Conservation (phyloP, 2,797 vertebrate species). For the Eutrigla gurnardus region DNA sequence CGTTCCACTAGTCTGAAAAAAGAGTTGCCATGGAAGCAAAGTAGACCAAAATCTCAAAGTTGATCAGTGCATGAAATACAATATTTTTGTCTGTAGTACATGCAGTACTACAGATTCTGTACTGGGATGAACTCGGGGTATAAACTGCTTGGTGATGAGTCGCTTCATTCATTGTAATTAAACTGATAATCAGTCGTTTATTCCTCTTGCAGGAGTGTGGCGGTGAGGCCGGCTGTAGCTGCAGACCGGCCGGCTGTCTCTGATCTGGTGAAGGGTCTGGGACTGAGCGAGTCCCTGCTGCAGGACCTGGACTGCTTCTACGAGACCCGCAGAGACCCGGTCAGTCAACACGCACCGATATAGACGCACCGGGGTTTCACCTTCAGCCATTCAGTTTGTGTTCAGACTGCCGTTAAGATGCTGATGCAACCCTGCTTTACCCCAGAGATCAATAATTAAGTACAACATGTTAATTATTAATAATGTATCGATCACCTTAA, state of each 20-base stretch:
- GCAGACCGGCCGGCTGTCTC: conserved; percentile 81
- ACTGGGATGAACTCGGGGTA: too few relatives aligned
- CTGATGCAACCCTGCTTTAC: neutral
- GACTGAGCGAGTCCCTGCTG: conserved; percentile 78
- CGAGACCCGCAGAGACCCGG: conserved; percentile 79
- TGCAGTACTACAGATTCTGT: too few relatives aligned
- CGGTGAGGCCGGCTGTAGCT: conserved; percentile 82
- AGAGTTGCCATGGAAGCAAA: too few relatives aligned
- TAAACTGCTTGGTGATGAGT: neutral
- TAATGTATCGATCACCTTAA: neutral
- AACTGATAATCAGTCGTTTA: neutral
- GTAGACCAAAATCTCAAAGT: too few relatives aligned
- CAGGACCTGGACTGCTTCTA: conserved; percentile 85
- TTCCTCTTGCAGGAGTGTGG: conserved; percentile 79
- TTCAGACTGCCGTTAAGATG: neutral
- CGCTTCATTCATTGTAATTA: neutral
- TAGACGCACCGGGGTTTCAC: neutral
- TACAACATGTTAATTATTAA: neutral
- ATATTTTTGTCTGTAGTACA: too few relatives aligned
- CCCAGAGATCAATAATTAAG: neutral
- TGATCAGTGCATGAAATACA: too few relatives aligned
- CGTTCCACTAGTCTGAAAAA: too few relatives aligned
- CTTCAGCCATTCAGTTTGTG: neutral
- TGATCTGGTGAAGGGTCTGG: conserved; percentile 81
- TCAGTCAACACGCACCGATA: conserved; percentile 74